phyloP scores from a whole-genome alignment of 2,113 vertebrate species.

The Clarias gariepinus region DNA sequence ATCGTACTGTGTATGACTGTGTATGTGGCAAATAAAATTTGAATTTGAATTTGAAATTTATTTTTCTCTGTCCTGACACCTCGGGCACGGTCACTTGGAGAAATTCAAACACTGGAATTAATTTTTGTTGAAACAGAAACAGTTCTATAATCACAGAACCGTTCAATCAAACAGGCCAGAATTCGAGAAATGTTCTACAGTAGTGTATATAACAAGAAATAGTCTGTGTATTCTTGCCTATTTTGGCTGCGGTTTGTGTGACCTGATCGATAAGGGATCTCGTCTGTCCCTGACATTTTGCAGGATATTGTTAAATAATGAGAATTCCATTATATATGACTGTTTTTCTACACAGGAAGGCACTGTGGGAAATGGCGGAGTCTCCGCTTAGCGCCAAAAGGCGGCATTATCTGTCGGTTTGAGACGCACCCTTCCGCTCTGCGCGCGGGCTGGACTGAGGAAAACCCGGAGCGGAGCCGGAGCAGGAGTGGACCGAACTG shows the following conservation, averaged over 20 bases:
- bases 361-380: neutral
- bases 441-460: neutral
- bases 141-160: too few relatives aligned
- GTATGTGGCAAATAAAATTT: too few relatives aligned
- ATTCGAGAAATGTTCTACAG: too few relatives aligned
- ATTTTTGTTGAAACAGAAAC: too few relatives aligned
- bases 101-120: too few relatives aligned
- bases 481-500: slow-evolving; percentile 6
- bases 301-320: neutral
- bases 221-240: neutral
- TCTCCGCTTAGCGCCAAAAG: too few relatives aligned
- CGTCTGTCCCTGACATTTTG: neutral
- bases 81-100: too few relatives aligned
- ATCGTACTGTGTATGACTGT: too few relatives aligned
- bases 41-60: too few relatives aligned
- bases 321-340: neutral
- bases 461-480: slow-evolving; percentile 16
- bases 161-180: too few relatives aligned
- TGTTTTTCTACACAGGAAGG: neutral
- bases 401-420: neutral
- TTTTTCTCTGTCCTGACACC: too few relatives aligned
- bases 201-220: too few relatives aligned
- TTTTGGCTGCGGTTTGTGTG: neutral
- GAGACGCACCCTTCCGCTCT: neutral
- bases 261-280: neutral